These are phyloP conservation scores for Heteromurus nitidus DNA, from an alignment of 2,888 invertebrate genomes.

Conservation along the genomic window DNA sequence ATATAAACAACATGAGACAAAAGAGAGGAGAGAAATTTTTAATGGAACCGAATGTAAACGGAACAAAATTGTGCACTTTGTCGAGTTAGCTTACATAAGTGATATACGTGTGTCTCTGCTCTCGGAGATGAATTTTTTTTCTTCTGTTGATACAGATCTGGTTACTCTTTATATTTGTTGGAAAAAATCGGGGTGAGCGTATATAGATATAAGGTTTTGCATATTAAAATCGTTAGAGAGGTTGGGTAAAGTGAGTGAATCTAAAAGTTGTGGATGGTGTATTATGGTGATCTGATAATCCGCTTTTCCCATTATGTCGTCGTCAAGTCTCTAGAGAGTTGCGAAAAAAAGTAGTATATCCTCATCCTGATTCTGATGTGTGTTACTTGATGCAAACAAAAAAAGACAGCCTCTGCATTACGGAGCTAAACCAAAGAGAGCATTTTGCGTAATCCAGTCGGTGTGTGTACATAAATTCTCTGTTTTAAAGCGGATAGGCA, in stretches of 20 bases:
- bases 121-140: too few species aligned
- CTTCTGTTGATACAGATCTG: neutral
- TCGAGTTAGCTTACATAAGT: too few species aligned
- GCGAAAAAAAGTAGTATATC: neutral
- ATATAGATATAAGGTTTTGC: neutral
- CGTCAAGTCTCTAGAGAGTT: neutral
- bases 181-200: neutral
- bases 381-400: too few species aligned
- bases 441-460: neutral
- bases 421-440: too few species aligned
- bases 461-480: neutral
- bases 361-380: neutral
- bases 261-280: too few species aligned
- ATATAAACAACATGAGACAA: too few species aligned
- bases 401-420: too few species aligned
- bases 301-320: neutral
- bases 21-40: too few species aligned
- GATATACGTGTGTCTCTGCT: too few species aligned
- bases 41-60: too few species aligned
- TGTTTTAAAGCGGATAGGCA: neutral
- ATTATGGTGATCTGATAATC: neutral
- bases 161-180: neutral
- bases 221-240: neutral
- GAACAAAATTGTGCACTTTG: too few species aligned
- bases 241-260: too few species aligned